phyloP scores from a whole-genome alignment of 1,140 invertebrate genomes.

The Dufourea novaeangliae region DNA sequence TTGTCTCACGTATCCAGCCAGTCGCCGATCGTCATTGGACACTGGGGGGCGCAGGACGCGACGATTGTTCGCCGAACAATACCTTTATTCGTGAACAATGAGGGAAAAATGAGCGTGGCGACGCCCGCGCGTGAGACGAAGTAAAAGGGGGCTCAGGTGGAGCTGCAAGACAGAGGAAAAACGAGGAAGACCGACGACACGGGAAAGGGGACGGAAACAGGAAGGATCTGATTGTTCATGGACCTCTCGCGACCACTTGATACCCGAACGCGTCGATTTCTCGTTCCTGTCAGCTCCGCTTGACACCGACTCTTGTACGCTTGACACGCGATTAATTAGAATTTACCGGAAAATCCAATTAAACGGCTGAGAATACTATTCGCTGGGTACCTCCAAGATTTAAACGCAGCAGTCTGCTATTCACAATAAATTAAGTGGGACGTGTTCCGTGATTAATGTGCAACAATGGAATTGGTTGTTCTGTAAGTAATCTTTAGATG shows the following conservation, averaged over 20 bases:
- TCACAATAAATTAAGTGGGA: no score
- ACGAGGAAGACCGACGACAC: not conserved
- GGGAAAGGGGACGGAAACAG: not conserved
- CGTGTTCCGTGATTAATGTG: no score
- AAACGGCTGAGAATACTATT: no score
- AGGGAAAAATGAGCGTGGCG: conserved; percentile 49
- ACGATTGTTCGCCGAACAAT: conserved; percentile 69
- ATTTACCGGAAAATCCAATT: no score
- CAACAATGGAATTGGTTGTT: no score
- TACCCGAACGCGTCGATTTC: not conserved
- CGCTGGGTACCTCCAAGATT: no score
- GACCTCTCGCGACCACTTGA: not conserved
- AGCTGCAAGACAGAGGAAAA: conserved; percentile 21
- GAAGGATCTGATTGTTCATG: conserved; percentile 12
- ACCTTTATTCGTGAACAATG: conserved; percentile 56
- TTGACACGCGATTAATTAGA: not conserved
- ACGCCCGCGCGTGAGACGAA: not conserved
- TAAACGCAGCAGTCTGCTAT: no score
- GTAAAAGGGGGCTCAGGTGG: conserved; percentile 15
- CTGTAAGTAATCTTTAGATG: no score
- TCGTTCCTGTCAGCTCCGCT: not conserved
- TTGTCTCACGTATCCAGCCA: conserved; percentile 65
- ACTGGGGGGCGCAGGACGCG: conserved; percentile 56
- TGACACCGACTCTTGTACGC: no score
- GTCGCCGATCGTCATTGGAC: conserved; percentile 63